A percentile compares a stretch with the other conserved stretches of the same genome.
Evolutionary conservation across 2,888 invertebrate genomes (phyloP).

Genomic region (Xanthia icteritia): DNA sequence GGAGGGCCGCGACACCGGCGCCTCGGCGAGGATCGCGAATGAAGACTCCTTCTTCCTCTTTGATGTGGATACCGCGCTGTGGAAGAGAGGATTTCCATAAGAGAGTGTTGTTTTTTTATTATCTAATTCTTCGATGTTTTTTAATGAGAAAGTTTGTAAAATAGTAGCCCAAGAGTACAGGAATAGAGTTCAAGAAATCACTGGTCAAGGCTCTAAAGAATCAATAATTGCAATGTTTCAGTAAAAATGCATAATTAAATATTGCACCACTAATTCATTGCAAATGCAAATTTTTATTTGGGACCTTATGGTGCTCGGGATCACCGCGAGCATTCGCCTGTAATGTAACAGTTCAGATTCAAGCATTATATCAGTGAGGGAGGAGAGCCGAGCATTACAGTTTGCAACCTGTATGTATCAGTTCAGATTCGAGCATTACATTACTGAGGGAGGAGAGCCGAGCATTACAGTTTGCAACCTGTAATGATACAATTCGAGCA

Average conservation of each 20-base stretch:
- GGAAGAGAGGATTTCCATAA: slow-evolving; percentile 35
- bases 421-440: too few relatives aligned
- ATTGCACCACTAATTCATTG: not conserved
- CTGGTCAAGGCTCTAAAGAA: not conserved
- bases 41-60: slow-evolving; percentile 92
- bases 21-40: slow-evolving; percentile 92
- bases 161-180: not conserved
- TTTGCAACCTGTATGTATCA: too few relatives aligned
- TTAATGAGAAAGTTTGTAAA: not conserved
- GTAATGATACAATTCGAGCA: too few relatives aligned
- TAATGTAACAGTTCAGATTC: too few relatives aligned
- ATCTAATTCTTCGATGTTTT: not conserved
- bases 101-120: not conserved
- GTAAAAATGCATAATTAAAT: not conserved
- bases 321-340: too few relatives aligned
- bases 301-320: not conserved
- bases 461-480: too few relatives aligned
- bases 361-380: too few relatives aligned
- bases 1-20: slow-evolving; percentile 88
- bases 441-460: too few relatives aligned
- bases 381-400: too few relatives aligned
- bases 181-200: not conserved
- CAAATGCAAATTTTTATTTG: not conserved
- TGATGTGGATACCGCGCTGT: slow-evolving; percentile 85
- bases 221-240: not conserved